These are phyloP conservation scores for Drosophila grimshawi DNA, from an alignment of 1,140 invertebrate genomes.

Conservation along the genomic window DNA sequence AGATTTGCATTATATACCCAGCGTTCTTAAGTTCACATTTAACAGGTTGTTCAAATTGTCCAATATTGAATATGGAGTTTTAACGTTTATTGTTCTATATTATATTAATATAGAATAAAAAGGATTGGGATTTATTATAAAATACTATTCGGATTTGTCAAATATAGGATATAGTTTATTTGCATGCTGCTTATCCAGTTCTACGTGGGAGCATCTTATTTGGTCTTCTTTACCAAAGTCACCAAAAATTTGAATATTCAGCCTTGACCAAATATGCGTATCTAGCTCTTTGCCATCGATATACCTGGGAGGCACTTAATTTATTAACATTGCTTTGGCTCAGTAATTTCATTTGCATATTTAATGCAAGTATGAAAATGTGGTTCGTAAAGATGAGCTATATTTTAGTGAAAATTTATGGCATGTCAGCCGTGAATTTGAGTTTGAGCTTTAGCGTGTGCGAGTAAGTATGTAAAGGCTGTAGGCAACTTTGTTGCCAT, in stretches of 20 bases:
- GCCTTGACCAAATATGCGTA: neutral
- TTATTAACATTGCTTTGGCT: slow-evolving; percentile 43
- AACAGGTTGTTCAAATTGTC: too few species aligned
- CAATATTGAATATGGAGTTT: too few species aligned
- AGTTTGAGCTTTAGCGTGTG: slow-evolving; percentile 19
- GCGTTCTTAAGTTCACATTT: too few species aligned
- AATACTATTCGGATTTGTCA: too few species aligned
- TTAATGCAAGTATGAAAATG: slow-evolving; percentile 44
- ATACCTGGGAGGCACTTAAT: slow-evolving; percentile 38
- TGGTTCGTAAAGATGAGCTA: slow-evolving; percentile 38
- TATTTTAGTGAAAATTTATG: slow-evolving; percentile 62
- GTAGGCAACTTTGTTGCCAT: slow-evolving; percentile 70
- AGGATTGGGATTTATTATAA: too few species aligned
- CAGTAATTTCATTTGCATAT: slow-evolving; percentile 75
- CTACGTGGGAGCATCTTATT: neutral
- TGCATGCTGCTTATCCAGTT: neutral
- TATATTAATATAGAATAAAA: too few species aligned
- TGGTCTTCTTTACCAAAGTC: neutral
- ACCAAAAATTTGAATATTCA: slow-evolving; percentile 4
- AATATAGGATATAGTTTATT: neutral
- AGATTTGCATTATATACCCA: too few species aligned
- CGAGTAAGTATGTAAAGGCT: slow-evolving; percentile 46
- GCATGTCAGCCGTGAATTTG: slow-evolving; percentile 62
- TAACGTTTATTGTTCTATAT: too few species aligned
- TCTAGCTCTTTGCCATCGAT: slow-evolving; percentile 4